These are phyloP conservation scores for Apotomis capreana DNA, from an alignment of 2,888 invertebrate genomes.

Conservation along the genomic window DNA sequence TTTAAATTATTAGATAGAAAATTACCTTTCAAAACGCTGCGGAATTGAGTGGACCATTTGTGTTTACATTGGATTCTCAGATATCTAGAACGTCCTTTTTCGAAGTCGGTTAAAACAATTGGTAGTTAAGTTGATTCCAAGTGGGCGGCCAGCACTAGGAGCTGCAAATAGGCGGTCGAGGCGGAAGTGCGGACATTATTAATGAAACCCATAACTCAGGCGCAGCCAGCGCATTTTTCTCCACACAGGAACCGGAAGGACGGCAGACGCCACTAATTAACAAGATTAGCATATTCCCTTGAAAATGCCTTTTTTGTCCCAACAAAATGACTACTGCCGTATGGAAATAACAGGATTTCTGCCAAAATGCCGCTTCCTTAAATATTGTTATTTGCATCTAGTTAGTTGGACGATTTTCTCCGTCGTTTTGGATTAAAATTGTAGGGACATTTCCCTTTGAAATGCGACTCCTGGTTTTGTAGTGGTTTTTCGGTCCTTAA, in stretches of 20 bases:
- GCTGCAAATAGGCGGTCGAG: conserved; percentile 38
- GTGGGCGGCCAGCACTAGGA: conserved; percentile 8
- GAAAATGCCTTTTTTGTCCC: conserved; percentile 61
- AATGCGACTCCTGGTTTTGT: neutral
- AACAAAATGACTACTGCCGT: conserved; percentile 47
- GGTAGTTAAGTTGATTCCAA: conserved; percentile 24
- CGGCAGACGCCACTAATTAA: conserved; percentile 78
- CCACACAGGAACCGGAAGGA: conserved; percentile 66
- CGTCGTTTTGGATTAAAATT: conserved; percentile 5
- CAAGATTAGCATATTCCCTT: conserved; percentile 78
- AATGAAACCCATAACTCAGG: conserved; percentile 76
- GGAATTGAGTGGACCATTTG: too few relatives aligned
- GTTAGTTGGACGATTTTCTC: conserved; percentile 26
- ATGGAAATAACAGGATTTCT: conserved; percentile 58
- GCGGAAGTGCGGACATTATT: conserved; percentile 71
- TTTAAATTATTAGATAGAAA: too few relatives aligned
- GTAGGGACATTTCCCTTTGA: neutral
- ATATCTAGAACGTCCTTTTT: too few relatives aligned
- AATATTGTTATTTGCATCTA: conserved; percentile 37
- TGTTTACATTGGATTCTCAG: too few relatives aligned
- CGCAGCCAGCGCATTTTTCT: conserved; percentile 75
- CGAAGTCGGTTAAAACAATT: conserved; percentile 8
- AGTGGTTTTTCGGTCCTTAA: neutral
- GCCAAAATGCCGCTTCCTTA: conserved; percentile 53
- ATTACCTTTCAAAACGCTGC: too few relatives aligned